phyloP scores from a whole-genome alignment of 1,140 invertebrate genomes.

The Drosophila nannoptera region DNA sequence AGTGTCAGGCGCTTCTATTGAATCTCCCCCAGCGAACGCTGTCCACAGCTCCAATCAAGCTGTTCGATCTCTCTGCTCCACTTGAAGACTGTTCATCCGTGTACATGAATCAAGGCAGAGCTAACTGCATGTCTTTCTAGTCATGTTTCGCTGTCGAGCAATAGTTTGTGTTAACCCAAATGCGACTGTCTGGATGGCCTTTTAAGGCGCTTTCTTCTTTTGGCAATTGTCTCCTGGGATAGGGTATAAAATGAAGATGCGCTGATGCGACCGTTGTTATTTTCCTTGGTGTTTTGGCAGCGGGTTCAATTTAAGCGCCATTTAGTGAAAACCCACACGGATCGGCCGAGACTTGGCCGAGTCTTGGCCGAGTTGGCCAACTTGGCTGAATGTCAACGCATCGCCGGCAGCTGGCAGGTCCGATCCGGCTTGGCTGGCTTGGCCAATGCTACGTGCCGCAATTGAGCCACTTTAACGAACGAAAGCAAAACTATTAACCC shows the following conservation, averaged over 20 bases:
- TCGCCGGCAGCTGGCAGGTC: constrained; percentile 12
- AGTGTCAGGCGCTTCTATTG: too few species aligned
- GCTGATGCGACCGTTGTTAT: constrained; percentile 5
- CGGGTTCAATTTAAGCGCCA: constrained; percentile 68
- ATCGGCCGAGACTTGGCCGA: constrained; percentile 2
- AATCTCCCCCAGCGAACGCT: too few species aligned
- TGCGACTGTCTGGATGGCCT: background rate
- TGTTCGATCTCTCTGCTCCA: too few species aligned
- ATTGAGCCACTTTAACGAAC: constrained; percentile 56
- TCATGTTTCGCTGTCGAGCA: background rate
- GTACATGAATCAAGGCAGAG: too few species aligned
- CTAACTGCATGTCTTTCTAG: too few species aligned
- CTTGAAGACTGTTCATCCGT: too few species aligned
- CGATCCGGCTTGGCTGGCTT: constrained; percentile 32
- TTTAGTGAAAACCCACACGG: constrained; percentile 46
- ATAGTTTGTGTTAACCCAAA: background rate
- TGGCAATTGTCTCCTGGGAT: background rate
- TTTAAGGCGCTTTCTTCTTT: constrained; percentile 2
- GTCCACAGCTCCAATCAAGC: too few species aligned
- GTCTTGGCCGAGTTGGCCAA: constrained; percentile 8
- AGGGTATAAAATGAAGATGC: constrained; percentile 48
- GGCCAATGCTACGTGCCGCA: constrained; percentile 66
- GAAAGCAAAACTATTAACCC: constrained; percentile 44
- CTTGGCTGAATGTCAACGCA: constrained; percentile 71
- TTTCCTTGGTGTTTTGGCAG: constrained; percentile 9